phyloP scores from a whole-genome alignment of 2,113 vertebrate species.

The Tychaedon coryphoeus region DNA sequence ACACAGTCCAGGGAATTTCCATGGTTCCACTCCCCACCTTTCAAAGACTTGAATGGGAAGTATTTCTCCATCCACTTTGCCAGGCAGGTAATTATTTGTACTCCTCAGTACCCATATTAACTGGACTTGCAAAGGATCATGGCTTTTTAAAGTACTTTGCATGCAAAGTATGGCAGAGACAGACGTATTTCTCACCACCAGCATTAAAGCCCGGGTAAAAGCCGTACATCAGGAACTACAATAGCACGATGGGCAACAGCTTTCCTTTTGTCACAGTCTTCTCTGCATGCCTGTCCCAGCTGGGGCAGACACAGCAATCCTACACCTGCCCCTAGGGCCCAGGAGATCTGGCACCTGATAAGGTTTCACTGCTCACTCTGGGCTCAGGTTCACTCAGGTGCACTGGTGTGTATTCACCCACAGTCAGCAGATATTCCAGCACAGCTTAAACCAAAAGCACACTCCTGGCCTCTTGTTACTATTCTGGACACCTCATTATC shows the following conservation, averaged over 20 bases:
- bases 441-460: not conserved
- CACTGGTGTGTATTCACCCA: not conserved
- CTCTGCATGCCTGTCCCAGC: not conserved
- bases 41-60: not conserved
- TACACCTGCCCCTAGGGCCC: not conserved
- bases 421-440: constrained; percentile 16
- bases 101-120: not conserved
- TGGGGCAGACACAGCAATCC: constrained; percentile 32
- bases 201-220: not conserved
- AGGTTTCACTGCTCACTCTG: constrained; percentile 17
- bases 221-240: not conserved
- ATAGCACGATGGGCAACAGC: not conserved
- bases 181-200: not conserved
- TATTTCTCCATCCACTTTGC: not conserved
- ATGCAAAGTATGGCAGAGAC: not conserved
- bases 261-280: not conserved
- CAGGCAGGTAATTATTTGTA: not conserved
- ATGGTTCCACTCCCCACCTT: not conserved
- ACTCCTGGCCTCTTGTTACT: constrained; percentile 24
- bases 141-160: not conserved
- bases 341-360: constrained; percentile 16
- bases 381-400: not conserved
- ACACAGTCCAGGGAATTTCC: not conserved
- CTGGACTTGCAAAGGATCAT: not conserved
- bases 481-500: constrained; percentile 57